Conservation (phyloP, 2,888 invertebrate genomes). For the Hesperia comma region DNA sequence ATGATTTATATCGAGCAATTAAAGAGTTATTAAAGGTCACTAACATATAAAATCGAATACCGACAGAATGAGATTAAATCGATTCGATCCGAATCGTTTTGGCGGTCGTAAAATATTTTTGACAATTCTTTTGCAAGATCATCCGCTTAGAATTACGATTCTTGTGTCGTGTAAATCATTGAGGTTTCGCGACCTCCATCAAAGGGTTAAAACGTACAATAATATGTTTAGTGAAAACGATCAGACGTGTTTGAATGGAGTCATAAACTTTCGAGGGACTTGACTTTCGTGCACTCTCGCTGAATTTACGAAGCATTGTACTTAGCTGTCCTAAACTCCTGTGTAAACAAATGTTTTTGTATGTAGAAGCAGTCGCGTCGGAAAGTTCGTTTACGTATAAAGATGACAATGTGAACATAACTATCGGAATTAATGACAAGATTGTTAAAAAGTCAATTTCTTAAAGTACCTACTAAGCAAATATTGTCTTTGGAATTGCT, state of each 20-base stretch:
- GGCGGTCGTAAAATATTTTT: conserved; percentile 74
- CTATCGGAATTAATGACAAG: conserved; percentile 38
- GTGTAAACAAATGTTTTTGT: conserved; percentile 62
- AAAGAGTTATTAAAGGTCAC: conserved; percentile 71
- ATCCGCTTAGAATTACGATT: conserved; percentile 67
- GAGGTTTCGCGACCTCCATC: conserved; percentile 72
- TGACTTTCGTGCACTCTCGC: conserved; percentile 52
- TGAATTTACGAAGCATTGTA: conserved; percentile 76
- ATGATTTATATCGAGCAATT: conserved; percentile 82
- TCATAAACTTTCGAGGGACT: conserved; percentile 64
- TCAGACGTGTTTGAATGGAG: conserved; percentile 69
- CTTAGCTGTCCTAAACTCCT: conserved; percentile 65
- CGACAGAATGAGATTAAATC: conserved; percentile 71
- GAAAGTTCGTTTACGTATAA: conserved; percentile 15
- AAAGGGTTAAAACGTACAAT: conserved; percentile 54
- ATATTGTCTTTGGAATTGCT: conserved; percentile 2
- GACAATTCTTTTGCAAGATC: conserved; percentile 61
- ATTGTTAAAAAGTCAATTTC: conserved; percentile 16
- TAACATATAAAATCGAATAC: conserved; percentile 45
- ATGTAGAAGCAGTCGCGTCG: conserved; percentile 10
- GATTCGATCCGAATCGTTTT: conserved; percentile 68
- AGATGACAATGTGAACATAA: conserved; percentile 35
- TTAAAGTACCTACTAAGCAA: conserved; percentile 13
- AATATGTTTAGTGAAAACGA: conserved; percentile 69
- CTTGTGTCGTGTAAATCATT: conserved; percentile 71